phyloP scores from a whole-genome alignment of 1,140 invertebrate genomes.

The Cherax quadricarinatus region DNA sequence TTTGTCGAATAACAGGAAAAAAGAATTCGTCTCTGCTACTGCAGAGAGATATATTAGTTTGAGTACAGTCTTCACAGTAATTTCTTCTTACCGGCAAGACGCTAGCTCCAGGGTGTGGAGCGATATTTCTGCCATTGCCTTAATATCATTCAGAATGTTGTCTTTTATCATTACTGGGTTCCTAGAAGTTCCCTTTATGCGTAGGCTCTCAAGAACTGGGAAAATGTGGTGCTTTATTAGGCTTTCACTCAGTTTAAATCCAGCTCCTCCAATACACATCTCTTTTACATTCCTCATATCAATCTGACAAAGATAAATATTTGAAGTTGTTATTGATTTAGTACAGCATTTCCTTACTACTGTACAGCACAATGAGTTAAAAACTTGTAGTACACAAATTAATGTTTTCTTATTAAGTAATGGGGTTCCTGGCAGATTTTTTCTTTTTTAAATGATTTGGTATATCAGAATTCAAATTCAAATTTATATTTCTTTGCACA shows the following conservation, averaged over 20 bases:
- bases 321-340: neutral
- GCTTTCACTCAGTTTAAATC: neutral
- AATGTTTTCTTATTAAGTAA: neutral
- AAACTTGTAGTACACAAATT: neutral
- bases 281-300: neutral
- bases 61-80: too few relatives aligned
- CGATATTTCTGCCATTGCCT: neutral
- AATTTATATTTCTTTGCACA: too few relatives aligned
- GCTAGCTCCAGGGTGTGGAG: slow-evolving; percentile 14
- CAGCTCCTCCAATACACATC: slow-evolving; percentile 24
- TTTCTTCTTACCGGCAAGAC: slow-evolving; percentile 13
- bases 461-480: too few relatives aligned
- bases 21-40: too few relatives aligned
- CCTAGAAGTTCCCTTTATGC: slow-evolving; percentile 2
- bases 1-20: too few relatives aligned
- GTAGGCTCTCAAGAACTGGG: slow-evolving; percentile 20
- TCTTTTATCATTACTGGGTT: neutral
- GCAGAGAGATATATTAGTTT: too few relatives aligned
- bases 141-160: neutral
- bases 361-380: neutral
- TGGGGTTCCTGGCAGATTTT: too few relatives aligned
- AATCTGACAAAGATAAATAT: slow-evolving; percentile 7
- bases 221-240: slow-evolving; percentile 4
- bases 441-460: too few relatives aligned
- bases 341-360: neutral